These are phyloP conservation scores for Bombus waltoni DNA, from an alignment of 1,140 invertebrate species.

Conservation along the genomic window DNA sequence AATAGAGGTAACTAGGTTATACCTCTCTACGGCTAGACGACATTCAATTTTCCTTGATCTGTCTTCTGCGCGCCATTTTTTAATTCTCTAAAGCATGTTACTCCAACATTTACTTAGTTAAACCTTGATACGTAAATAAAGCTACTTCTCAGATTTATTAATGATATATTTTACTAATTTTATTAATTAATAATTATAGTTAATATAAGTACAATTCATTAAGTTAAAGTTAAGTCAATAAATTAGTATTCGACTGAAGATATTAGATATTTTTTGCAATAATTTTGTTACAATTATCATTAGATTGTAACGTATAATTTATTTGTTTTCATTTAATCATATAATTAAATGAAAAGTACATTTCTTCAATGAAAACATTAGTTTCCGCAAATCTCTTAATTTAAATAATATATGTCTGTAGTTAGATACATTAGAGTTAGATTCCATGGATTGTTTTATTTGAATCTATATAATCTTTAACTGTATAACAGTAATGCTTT, in stretches of 20 bases:
- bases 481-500: background rate
- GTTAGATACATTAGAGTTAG: background rate
- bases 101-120: no score
- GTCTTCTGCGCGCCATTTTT: background rate
- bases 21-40: background rate
- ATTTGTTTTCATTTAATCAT: background rate
- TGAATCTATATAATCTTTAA: background rate
- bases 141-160: no score
- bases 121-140: no score
- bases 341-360: no score
- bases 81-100: background rate
- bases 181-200: no score
- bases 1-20: constrained; percentile 51
- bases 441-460: background rate
- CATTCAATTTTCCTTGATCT: constrained; percentile 15
- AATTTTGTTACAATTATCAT: no score
- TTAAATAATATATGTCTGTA: background rate
- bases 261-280: no score
- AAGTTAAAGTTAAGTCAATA: no score
- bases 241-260: no score
- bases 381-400: background rate
- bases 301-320: background rate
- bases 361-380: background rate
- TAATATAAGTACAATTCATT: no score
- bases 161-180: no score